Base-by-base conservation (phyloP, 2,113 vertebrate genomes). In the Tachysurus fulvidraco region DNA sequence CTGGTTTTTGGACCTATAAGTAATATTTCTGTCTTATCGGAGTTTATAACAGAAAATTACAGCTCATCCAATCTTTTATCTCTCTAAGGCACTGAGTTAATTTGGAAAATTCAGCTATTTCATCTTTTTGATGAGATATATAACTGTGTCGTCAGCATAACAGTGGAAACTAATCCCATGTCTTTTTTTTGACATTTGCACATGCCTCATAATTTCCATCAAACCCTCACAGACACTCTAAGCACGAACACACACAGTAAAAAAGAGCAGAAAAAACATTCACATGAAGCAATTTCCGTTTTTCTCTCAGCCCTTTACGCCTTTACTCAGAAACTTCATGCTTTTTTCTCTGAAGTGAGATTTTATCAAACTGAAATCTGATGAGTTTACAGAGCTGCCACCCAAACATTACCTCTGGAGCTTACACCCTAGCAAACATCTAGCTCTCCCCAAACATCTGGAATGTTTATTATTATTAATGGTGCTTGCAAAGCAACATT, bases 201-300 rank as follows among this genome's bases (percentile, higher is more conserved):
- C 54, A 36, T 73, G 69, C 54, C 73, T 52, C 30, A 52, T 25
- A 69, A 83, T 73, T 54, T 73, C 69, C 69, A 76, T 76, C 44
- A 28, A 55, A 50, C 83, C 44, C 57, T 9, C 36, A 19, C 21
- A n/a, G 14, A 4, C 30, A 25, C 30, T 10, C 16, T n/a, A n/a
- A n/a, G n/a, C n/a, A n/a, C n/a, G 36, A 16, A 57, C 64, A 71
- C 82, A 71, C 8, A 65, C 73, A 44, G 69, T 44, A 0, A 67
- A 67, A 67, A 67, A 14, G 14, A 67, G 28, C 28, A 6, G 19
- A 17, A 65, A 4, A 83, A 21, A 55, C 5, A 1, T 14, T 77
- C 46, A 2, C 23, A 28, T 54, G 5, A 78, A 54, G 50, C 76
- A 78, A 28, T 54, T 78, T 78, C 50, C 74, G 14, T 78, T 28